Evolutionary conservation across 1,140 invertebrate genomes (phyloP).

Genomic region (Spodoptera litura): DNA sequence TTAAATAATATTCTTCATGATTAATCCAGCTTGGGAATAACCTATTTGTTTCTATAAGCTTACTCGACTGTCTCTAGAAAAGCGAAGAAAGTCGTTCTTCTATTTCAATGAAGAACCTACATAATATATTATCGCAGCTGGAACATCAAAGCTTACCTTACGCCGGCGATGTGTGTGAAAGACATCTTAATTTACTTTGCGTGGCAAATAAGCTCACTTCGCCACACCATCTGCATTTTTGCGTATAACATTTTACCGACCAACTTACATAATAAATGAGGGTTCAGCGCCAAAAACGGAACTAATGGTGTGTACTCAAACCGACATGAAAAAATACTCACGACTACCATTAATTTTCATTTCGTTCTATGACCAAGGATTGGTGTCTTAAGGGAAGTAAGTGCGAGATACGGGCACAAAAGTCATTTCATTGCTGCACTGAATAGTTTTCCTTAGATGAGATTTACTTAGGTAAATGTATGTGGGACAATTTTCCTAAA

Average conservation of each 20-base stretch:
- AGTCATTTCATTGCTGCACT: conserved; percentile 67
- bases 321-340: conserved; percentile 85
- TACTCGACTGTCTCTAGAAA: not conserved
- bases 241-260: conserved; percentile 59
- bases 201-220: conserved; percentile 59
- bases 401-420: conserved; percentile 60
- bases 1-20: not conserved
- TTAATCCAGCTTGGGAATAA: conserved; percentile 9
- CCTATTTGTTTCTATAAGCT: conserved; percentile 16
- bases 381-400: conserved; percentile 78
- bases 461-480: conserved; percentile 43
- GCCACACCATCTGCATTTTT: conserved; percentile 70
- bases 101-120: conserved; percentile 33
- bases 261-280: conserved; percentile 84
- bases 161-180: conserved; percentile 32
- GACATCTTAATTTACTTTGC: conserved; percentile 50
- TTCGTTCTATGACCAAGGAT: conserved; percentile 76
- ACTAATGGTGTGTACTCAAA: conserved; percentile 84
- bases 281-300: conserved; percentile 78
- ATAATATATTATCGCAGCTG: conserved; percentile 26
- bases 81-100: not conserved
- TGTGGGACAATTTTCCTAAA: conserved; percentile 13
- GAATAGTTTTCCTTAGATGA: conserved; percentile 57
- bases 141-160: conserved; percentile 39
- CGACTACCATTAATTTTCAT: conserved; percentile 84